Base-by-base conservation (phyloP, 2,113 vertebrate genomes). In the Melanotaenia duboulayi region DNA sequence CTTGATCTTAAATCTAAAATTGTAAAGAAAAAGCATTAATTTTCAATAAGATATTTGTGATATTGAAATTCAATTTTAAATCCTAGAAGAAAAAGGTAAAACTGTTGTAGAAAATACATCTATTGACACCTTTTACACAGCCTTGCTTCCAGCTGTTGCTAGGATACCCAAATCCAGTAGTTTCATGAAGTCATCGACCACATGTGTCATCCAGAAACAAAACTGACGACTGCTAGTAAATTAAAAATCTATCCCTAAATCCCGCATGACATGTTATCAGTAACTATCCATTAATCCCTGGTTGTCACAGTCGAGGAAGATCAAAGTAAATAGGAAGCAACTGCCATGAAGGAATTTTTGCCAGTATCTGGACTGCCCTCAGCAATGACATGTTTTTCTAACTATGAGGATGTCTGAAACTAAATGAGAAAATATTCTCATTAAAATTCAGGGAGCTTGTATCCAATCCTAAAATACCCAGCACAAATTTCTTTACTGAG, bases 161-260 rank as follows among this genome's bases (percentile, higher is more conserved):
- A 82, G 82, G 87, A 89, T 81, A 88, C 87, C 71, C 65, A 85
- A 82, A 87, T 79, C 79, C 74, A 77, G 65, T 80, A 63, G 40
- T 75, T 83, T 84, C 57, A 58, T 0, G 58, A 89, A 84, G 88
- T 91, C 85, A 89, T 64, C 73, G 63, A 76, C 69, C 0, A 39
- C 70, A 49, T n/a, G 72, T 82, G 56, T 86, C 55, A 74, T 76
- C 74, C 68, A 67, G 79, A 89, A 86, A 87, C 80, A 88, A 85
- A 85, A 44, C 52, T 69, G 78, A 85, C 64, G 51, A 62, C 72
- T 1, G 28, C 46, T 24, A 57, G 52, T 80, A 72, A 86, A 86
- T 85, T 70, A 87, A 87, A 88, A 74, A 86, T 87, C 79, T 74
- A 80, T 84, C 75, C 68, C 72, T 64, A 85, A 89, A 90, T 89